These are phyloP conservation scores for Stenodera caucasica DNA, from an alignment of 2,888 invertebrate genomes.

Conservation along the genomic window DNA sequence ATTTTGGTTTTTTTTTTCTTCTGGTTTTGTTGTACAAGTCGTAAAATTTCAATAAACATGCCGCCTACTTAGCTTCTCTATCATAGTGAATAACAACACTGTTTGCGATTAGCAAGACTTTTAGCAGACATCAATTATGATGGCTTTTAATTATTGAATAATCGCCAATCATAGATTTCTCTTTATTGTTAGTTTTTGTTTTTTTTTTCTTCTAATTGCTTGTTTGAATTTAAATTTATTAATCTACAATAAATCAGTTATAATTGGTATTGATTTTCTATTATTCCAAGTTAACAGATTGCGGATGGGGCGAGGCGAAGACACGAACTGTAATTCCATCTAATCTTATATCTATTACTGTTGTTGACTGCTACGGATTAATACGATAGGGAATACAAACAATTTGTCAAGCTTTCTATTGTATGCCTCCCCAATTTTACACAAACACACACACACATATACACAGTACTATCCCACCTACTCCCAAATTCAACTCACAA, in stretches of 20 bases:
- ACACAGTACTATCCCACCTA: neutral
- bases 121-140: neutral
- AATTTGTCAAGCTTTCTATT: conserved; percentile 54
- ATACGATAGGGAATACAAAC: conserved; percentile 53
- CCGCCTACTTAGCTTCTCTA: conserved; percentile 1
- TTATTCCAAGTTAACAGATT: conserved; percentile 40
- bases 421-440: conserved; percentile 35
- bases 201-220: neutral
- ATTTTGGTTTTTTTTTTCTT: neutral
- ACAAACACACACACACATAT: neutral
- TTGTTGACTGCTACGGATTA: conserved; percentile 53
- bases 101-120: conserved; percentile 7
- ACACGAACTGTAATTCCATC: conserved; percentile 42
- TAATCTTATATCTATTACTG: conserved; percentile 54
- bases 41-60: neutral
- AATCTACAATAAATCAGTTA: conserved; percentile 49
- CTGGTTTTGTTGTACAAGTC: neutral
- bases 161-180: neutral
- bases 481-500: neutral
- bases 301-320: conserved; percentile 29
- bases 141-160: neutral
- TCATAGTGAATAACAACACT: neutral
- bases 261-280: conserved; percentile 53
- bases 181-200: neutral
- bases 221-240: conserved; percentile 37